Percentiles rank a stretch among this genome's conserved stretches.
phyloP scores from a whole-genome alignment of 1,140 invertebrate species.

The Listronotus oregonensis region DNA sequence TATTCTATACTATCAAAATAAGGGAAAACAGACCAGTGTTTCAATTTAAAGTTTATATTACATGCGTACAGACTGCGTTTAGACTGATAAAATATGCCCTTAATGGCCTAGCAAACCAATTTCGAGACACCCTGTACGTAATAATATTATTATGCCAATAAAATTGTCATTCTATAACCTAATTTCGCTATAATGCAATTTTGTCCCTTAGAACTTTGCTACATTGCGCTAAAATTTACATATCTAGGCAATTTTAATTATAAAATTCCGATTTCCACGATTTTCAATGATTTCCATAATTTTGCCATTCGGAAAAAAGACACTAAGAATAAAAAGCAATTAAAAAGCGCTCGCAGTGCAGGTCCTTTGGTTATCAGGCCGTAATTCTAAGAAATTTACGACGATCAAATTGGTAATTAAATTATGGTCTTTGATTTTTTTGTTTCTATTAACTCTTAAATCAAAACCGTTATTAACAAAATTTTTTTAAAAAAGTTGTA shows the following conservation, averaged over 20 bases:
- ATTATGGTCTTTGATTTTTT: not conserved
- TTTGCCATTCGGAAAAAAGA: conserved; percentile 26
- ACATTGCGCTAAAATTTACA: conserved; percentile 16
- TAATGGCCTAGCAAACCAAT: no score
- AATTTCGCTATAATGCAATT: not conserved
- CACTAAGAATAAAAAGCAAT: conserved; percentile 20
- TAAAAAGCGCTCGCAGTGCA: conserved; percentile 11
- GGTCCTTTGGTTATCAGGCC: conserved; percentile 18
- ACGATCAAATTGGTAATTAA: conserved; percentile 19
- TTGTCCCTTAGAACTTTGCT: no score
- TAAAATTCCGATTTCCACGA: conserved; percentile 19
- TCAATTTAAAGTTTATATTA: no score
- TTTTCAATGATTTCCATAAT: conserved; percentile 27
- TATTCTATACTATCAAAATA: no score
- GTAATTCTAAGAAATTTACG: conserved; percentile 21
- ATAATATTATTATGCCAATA: not conserved
- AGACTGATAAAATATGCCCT: no score
- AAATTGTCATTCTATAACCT: not conserved
- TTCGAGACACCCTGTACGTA: no score
- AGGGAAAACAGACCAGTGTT: no score
- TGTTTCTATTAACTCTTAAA: no score
- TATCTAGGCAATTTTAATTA: conserved; percentile 28
- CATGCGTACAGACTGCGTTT: no score
- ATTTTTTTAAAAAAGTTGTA: no score
- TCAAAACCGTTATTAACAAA: no score